Percentiles rank a stretch among this genome's conserved stretches.
phyloP scores from a whole-genome alignment of 1,140 invertebrate genomes.

The Sarcophaga peregrina region DNA sequence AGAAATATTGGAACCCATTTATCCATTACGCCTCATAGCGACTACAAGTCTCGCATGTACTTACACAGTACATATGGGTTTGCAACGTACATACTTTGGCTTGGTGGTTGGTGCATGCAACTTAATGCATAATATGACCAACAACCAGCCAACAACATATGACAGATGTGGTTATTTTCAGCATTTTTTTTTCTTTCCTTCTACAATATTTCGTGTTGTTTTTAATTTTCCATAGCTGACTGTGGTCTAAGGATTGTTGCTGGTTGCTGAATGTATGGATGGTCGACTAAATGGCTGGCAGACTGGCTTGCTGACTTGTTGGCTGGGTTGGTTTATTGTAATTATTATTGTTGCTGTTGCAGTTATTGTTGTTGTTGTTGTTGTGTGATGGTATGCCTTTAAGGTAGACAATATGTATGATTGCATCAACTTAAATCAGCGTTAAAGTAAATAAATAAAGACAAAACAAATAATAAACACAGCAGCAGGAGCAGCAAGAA shows the following conservation, averaged over 20 bases:
- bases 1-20: too few species aligned
- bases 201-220: neutral
- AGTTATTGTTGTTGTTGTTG: neutral
- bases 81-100: neutral
- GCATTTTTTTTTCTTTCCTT: neutral
- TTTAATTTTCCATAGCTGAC: neutral
- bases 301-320: neutral
- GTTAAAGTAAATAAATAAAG: slow-evolving; percentile 11
- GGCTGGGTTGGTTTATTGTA: neutral
- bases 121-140: too few species aligned
- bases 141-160: neutral
- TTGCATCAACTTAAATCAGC: slow-evolving; percentile 5
- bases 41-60: neutral
- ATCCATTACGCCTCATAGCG: neutral
- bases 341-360: neutral
- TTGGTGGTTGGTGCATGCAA: neutral
- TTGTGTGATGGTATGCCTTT: slow-evolving; percentile 7
- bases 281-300: neutral
- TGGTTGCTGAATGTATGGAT: neutral
- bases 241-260: neutral
- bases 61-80: neutral
- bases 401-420: neutral
- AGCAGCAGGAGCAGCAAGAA: neutral
- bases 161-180: slow-evolving; percentile 31
- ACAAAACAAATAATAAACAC: neutral